A percentile compares a stretch with the other conserved stretches of the same genome.
Evolutionary conservation across 2,797 vertebrate genomes (phyloP).

Genomic region (Uromys caudimaculatus): DNA sequence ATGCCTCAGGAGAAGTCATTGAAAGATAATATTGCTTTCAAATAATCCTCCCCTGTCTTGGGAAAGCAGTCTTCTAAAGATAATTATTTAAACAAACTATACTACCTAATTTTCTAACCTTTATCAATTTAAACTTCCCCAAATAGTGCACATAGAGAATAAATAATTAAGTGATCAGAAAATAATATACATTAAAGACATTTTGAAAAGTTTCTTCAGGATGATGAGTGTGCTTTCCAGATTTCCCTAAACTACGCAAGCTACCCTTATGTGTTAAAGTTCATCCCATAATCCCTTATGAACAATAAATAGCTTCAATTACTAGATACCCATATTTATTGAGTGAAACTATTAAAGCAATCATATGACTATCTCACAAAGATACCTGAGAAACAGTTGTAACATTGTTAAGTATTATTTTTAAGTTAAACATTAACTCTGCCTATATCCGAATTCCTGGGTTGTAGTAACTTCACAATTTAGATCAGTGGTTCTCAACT

Average conservation of each 20-base stretch:
- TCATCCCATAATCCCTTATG: not conserved
- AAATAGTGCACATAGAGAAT: not conserved
- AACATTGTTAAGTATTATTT: not conserved
- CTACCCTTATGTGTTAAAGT: not conserved
- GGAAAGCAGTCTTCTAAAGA: slow-evolving; percentile 81
- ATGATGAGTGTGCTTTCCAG: not conserved
- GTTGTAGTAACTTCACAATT: not conserved
- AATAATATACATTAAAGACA: slow-evolving; percentile 3
- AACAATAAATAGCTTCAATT: not conserved
- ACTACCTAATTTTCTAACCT: slow-evolving; percentile 7
- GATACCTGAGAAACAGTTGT: not conserved
- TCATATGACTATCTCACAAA: not conserved
- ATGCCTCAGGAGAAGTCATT: slow-evolving; percentile 84
- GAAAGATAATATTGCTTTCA: slow-evolving; percentile 84
- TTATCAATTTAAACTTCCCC: slow-evolving; percentile 37
- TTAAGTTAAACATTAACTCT: slow-evolving; percentile 11
- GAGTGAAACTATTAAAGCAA: not conserved
- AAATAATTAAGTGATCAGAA: slow-evolving; percentile 49
- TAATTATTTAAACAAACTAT: slow-evolving; percentile 83
- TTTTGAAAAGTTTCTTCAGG: not conserved
- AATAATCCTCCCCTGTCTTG: slow-evolving; percentile 76
- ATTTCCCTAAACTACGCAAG: not conserved
- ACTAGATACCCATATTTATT: not conserved
- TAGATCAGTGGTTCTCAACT: not conserved
- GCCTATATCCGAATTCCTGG: not conserved